Evolutionary conservation across 1,140 invertebrate species (phyloP), one percentile per base, ranked within the genome.

Genomic region (Babylonia areolata): DNA sequence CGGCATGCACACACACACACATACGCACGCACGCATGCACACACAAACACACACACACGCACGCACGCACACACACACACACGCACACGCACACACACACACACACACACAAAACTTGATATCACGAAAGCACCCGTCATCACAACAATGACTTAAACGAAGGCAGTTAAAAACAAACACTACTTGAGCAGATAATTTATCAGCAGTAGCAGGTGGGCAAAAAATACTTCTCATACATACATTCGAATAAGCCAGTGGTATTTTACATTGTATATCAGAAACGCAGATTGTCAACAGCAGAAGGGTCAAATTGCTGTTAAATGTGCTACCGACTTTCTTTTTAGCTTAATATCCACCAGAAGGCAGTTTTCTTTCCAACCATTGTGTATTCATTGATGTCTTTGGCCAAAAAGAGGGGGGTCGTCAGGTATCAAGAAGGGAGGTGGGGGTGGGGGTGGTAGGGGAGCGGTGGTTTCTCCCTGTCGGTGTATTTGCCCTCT

Each of bases 41-140:
- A 40, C 39, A 79, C 42, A 40, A 9, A 42, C 42, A 40, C 77
- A 42, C 77, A 39, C 23, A 73, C 31, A 28, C 33, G 37, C 54
- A 39, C 35, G 35, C 64, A 33, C 82, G 73, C 82, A 73, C 54
- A 84, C 42, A 42, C 82, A 84, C 82, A 73, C 82, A 73, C 58
- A 40, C 33, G n/a, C 54, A 20, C 33, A 42, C 54, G 39, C 54
- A 84, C 82, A 42, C 82, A 84, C 54, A 37, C 42, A 73, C 82
- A 37, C 54, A 42, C 82, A 42, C 64, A 71, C 33, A 73, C 37
- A 83, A n/a, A n/a, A n/a, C n/a, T n/a, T n/a, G n/a, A n/a, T n/a
- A n/a, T n/a, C n/a, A n/a, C n/a, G n/a, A n/a, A n/a, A n/a, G n/a
- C 33, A 37, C 46, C 3, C 40, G 6, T 20, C 9, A 3, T 11